Evolutionary conservation across 2,113 vertebrate species (phyloP), one percentile per base, ranked within the genome.

Genomic region (Pycnonotus jocosus): DNA sequence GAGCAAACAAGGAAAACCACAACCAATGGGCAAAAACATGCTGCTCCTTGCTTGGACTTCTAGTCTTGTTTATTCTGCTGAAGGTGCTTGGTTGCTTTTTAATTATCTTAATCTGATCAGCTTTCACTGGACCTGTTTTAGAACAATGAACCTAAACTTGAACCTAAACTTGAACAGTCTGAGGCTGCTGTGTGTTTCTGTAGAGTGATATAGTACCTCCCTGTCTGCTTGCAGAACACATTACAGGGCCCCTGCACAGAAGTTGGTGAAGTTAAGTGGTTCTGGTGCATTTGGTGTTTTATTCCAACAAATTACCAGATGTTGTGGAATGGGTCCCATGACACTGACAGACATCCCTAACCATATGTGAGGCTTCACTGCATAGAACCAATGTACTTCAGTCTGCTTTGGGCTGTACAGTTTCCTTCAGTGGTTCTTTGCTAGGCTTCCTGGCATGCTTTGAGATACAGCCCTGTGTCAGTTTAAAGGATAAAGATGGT

Each of bases 1-100:
- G n/a, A 81, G 54, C 73, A 91, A 95, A 95, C 73, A 89, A 86
- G 84, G 81, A 95, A 96, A 93, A 93, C 65, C 89, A 81, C 94
- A 92, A 72, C 48, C 57, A 82, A 57, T 91, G 57, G 48, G 66
- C 51, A 96, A 93, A 95, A 93, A 87, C 58, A 31, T 95, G 74
- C 66, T 79, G 53, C 84, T 95, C 86, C 84, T 92, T 93, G 65
- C 66, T 92, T 45, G 66, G 66, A 88, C 50, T 94, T 91, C 77
- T 84, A 40, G 42, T 66, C 35, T 78, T 78, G 72, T 88, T 94
- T 56, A 88, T 95, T 89, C 45, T 87, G n/a, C 58, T 91, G 84
- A 85, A 95, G 84, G 42, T 93, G 40, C n/a, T 37, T 86, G 42
- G 40, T 88, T 93, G 64, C 33, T 90, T 93, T 92, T 80, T 79